These are phyloP conservation scores for Zoanthus sociatus DNA, from an alignment of 92 coral and sea anemone species.

Conservation along the genomic window DNA sequence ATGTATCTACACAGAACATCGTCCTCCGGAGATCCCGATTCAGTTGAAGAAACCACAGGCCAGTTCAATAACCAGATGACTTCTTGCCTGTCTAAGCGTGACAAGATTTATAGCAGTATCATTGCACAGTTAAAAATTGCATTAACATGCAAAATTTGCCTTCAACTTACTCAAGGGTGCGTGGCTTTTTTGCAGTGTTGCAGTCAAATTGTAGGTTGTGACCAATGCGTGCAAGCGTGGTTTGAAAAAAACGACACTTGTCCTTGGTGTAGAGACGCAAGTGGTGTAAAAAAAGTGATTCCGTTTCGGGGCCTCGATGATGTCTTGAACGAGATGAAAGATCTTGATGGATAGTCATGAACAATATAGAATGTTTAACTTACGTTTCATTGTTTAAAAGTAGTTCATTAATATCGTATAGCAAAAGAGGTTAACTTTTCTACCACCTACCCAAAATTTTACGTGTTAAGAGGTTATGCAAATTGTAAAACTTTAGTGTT, in stretches of 20 bases:
- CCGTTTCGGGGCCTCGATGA: not conserved
- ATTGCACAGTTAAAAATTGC: not conserved
- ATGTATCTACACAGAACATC: not conserved
- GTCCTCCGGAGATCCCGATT: not conserved
- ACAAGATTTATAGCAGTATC: not conserved
- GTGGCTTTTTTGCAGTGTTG: not conserved
- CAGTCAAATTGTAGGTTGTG: too few species aligned
- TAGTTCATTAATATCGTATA: not conserved
- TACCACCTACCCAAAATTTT: not conserved
- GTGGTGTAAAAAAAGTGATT: not conserved
- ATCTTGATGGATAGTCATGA: not conserved
- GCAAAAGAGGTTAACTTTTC: not conserved
- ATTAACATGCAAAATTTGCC: conserved; percentile 14
- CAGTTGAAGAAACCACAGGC: not conserved
- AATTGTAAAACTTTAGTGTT: not conserved
- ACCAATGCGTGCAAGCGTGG: too few species aligned
- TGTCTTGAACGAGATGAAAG: not conserved
- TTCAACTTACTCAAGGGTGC: not conserved
- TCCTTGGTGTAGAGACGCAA: not conserved
- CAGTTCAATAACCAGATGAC: not conserved
- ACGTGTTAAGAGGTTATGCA: not conserved
- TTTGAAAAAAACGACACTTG: conserved; percentile 17
- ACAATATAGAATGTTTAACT: not conserved
- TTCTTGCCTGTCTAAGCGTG: not conserved
- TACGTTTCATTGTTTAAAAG: not conserved